These are phyloP conservation scores for Imbricaverruca yamaguchii DNA, from an alignment of 2,888 invertebrate species.

Conservation along the genomic window DNA sequence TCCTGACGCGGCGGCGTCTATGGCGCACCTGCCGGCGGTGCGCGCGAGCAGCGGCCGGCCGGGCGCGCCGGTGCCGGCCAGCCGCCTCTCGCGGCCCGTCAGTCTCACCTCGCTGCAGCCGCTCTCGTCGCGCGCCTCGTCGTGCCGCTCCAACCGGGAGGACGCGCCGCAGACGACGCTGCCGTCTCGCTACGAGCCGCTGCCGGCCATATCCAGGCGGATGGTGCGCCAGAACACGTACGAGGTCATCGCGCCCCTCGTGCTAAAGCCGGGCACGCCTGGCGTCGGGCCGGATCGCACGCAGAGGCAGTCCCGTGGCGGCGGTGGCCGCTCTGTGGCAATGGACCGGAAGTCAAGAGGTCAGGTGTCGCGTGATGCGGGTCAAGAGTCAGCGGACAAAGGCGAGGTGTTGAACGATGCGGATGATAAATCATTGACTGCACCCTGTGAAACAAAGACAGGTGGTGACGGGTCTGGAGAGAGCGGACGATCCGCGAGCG, in stretches of 20 bases:
- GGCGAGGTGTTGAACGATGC: background rate
- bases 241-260: background rate
- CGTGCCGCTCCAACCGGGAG: background rate
- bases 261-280: conserved; percentile 6
- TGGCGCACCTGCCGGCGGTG: conserved; percentile 17
- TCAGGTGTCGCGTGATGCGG: background rate
- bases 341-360: background rate
- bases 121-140: background rate
- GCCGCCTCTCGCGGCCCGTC: background rate
- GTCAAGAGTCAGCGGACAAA: background rate
- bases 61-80: background rate
- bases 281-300: background rate
- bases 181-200: background rate
- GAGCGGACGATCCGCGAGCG: background rate
- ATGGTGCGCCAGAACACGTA: conserved; percentile 4
- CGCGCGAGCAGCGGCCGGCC: conserved; percentile 6
- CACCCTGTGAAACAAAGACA: background rate
- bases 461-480: background rate
- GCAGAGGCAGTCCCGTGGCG: background rate
- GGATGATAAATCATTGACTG: background rate
- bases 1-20: background rate
- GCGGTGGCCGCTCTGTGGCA: background rate
- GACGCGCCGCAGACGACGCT: background rate
- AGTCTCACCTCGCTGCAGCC: background rate
- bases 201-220: conserved; percentile 10